Evolutionary conservation across 2,888 invertebrate genomes (phyloP), one percentile per base, ranked within the genome.

Genomic region (Anagyrus pseudococci): DNA sequence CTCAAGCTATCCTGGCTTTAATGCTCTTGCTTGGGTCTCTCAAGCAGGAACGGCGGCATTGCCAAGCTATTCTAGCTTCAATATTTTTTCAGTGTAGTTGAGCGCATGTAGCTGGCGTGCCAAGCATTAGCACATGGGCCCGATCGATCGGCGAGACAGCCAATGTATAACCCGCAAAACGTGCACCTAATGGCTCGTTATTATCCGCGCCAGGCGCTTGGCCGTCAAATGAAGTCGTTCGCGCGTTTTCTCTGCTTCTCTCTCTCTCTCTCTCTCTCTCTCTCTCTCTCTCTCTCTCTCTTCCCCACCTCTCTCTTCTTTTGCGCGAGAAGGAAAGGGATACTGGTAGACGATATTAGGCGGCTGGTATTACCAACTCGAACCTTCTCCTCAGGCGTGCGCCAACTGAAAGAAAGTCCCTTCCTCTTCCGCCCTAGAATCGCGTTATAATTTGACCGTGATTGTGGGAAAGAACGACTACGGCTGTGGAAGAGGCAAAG

Each of bases 181-280:
- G 73, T 73, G 75, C 70, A 58, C 64, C 64, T 75, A 73, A 74
- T 75, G 68, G 68, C 69, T 74, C 70, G 70, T 72, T 73, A 75
- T 75, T 75, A 73, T 73, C 71, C 70, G 69, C 69, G 48, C 56
- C 61, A 63, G 49, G 56, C 29, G 6, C 29, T 10, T 37, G 10
- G 68, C 62, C 69, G 68, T 68, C 29, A 71, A 71, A 76, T 76
- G 71, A 75, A 76, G 75, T 75, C 72, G 73, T 76, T 70, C 47
- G 43, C 52, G n/a, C 43, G 52, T 37, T 8, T 2, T 37, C 33
- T 29, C 10, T 29, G 10, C 19, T 53, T 41, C 43, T 50, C 25
- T 62, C 29, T 46, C 48, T 20, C 41, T 15, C 20, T 48, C 17
- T 8, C 17, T 19, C 50, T 47, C 54, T 43, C 49, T 40, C 23